Evolutionary conservation across 2,888 invertebrate genomes (phyloP), one percentile per base, ranked within the genome.

Genomic region (Aleiodes testaceus): DNA sequence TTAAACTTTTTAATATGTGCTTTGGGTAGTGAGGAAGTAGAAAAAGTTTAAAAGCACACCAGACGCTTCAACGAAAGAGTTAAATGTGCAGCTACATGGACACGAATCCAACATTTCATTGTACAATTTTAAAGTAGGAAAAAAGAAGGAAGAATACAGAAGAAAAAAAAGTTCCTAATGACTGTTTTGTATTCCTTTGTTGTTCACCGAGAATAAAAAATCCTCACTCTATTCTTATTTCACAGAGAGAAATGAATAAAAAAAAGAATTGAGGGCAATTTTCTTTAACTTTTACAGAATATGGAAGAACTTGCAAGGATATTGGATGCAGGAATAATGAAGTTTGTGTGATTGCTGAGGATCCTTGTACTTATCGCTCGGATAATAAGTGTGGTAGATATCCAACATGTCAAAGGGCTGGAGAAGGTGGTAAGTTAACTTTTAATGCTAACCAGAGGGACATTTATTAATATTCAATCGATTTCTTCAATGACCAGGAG

Each of bases 301-400:
- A 94, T 85, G 94, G 94, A 73, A 91, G 94, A 78, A 90, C 91
- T 20, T 95, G 95, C 86, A 91, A 90, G 81, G 95, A 95, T 83
- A 95, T 95, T 80, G 94, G 94, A 64, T 95, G 95, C 82, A 88
- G 91, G 68, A 92, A 91, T 82, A 92, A 89, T 81, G 91, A 95
- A 88, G 90, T 91, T 72, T 95, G 95, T 87, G 91, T 93, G 70
- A 90, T 93, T 83, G 91, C 90, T 1, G 92, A 92, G 80, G 94
- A 94, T 79, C 92, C 93, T 0, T 95, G 95, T 85, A 88, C 89
- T 12, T 90, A 89, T 78, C 91, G 91, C 14, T 90, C 91, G 76
- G 87, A 89, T 75, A 89, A 89, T 69, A 89, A 91, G 73, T 93
- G 93, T 76, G 93, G 93, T 69, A 89, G 88, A 55, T 93, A 92